Evolutionary conservation across 2,113 vertebrate species (phyloP).

Genomic region (Eclectus roratus): DNA sequence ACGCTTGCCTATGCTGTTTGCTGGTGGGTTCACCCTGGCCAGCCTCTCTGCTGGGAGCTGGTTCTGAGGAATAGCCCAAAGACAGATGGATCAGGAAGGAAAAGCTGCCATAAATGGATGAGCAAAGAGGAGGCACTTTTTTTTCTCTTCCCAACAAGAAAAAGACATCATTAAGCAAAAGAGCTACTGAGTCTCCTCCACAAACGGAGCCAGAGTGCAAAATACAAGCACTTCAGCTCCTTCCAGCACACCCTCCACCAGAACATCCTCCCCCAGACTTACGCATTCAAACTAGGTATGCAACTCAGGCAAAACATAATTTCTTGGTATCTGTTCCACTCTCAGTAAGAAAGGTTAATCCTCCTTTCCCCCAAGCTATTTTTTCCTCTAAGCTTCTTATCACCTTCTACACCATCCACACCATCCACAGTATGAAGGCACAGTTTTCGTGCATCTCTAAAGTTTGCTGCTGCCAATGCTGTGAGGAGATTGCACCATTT

Average conservation of each 20-base stretch:
- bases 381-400: constrained; percentile 57
- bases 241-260: neutral
- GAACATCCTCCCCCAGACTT: neutral
- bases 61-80: neutral
- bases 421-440: neutral
- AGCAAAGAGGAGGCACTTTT: neutral
- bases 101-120: neutral
- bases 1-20: rapidly evolving
- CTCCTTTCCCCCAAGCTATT: constrained; percentile 20
- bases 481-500: neutral
- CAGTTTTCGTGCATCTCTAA: neutral
- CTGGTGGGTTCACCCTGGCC: neutral
- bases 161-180: neutral
- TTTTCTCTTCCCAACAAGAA: neutral
- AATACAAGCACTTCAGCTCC: neutral
- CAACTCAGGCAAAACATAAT: constrained; percentile 19
- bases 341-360: constrained; percentile 34
- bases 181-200: neutral
- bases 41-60: neutral
- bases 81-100: neutral
- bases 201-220: neutral
- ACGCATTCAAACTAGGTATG: constrained; percentile 4
- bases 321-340: constrained; percentile 28
- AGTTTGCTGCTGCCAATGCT: neutral
- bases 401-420: constrained; percentile 10